Evolutionary conservation across 2,888 invertebrate genomes (phyloP), one percentile per base, ranked within the genome.

Genomic region (Hipparchia semele): DNA sequence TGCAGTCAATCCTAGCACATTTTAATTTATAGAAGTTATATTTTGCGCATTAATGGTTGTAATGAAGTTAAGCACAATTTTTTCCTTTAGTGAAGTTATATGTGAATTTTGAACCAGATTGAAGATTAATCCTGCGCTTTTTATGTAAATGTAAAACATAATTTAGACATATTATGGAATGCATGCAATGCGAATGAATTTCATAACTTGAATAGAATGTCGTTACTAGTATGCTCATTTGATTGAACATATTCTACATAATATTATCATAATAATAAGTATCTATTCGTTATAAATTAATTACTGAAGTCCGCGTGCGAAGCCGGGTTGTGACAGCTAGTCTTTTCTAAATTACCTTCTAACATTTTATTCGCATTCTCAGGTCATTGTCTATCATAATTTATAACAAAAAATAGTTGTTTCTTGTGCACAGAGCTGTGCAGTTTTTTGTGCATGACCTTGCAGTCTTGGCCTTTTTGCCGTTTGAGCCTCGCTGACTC

Each of bases 391-490:
- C 39, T 39, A 39, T 39, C 2, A 39, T 39, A 39, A 39, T 39
- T 39, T 39, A 39, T 39, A 39, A 39, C 39, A 39, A 39, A 5
- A 9, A 10, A 5, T 10, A 12, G 10, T 23, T 51, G 64, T 65
- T 53, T 65, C 51, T 65, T 33, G 51, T 53, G n/a, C 33, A 51
- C 23, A 64, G 13, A 51, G 23, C 51, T 46, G 49, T 66, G 70
- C 66, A 66, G 58, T 64, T 64, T 73, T 74, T 69, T 59, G 58
- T 69, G 59, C 61, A 51, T 72, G 76, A 72, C 76, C 76, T 76
- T 76, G 76, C 76, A 56, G 61, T 68, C 62, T 68, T 73, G 60
- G 71, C 65, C 67, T 79, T 61, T 61, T 61, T 61, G 61, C 58
- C 45, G 65, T 61, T 74, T 67, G 66, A 60, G 71, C 65, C 60